Percentiles rank a stretch among this genome's conserved stretches.
phyloP scores from a whole-genome alignment of 2,113 vertebrate genomes.

The Gallinago paraguaiae region DNA sequence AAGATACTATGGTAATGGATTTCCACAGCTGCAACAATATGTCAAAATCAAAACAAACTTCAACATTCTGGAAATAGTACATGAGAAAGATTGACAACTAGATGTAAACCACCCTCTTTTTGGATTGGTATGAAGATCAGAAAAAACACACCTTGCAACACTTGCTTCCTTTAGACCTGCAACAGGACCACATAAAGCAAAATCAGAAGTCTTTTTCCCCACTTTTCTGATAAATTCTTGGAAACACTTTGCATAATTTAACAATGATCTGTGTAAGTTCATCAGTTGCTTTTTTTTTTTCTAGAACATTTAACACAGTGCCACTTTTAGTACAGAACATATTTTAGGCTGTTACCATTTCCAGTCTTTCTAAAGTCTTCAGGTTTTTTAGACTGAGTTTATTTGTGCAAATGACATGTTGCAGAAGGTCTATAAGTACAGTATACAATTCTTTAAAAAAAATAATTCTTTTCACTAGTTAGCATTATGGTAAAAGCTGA shows the following conservation, averaged over 20 bases:
- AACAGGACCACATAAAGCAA: neutral
- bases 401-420: neutral
- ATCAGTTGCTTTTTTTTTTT: neutral
- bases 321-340: neutral
- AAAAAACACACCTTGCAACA: neutral
- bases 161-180: neutral
- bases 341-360: neutral
- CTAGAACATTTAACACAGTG: accelerated
- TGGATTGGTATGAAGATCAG: neutral
- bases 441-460: neutral
- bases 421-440: neutral
- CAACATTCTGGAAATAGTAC: neutral
- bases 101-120: neutral
- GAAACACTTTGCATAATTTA: neutral
- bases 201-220: neutral
- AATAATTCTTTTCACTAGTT: neutral
- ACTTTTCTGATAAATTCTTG: neutral
- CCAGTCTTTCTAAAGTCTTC: neutral
- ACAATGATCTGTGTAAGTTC: neutral
- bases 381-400: neutral
- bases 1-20: neutral
- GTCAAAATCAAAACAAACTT: neutral
- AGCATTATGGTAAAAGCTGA: neutral
- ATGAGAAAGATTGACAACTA: neutral
- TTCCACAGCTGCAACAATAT: neutral